Evolutionary conservation across 92 coral and sea anemone species (phyloP).

Genomic region (Metridium senile): DNA sequence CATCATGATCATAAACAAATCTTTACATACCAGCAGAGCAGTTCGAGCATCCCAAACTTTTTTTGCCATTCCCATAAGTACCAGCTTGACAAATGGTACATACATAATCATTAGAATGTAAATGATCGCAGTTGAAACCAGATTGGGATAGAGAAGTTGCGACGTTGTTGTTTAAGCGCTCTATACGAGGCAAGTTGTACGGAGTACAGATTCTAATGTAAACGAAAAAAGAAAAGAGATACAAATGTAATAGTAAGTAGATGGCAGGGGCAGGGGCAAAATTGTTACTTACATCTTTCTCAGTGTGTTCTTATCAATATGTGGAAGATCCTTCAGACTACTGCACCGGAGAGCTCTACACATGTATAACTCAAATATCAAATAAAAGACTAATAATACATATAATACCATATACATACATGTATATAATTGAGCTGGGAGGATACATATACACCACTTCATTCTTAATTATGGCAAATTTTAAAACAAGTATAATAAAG

Average conservation of each 20-base stretch:
- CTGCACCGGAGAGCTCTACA: neutral
- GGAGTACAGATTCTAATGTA: neutral
- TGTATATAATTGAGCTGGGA: too few relatives aligned
- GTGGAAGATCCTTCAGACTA: neutral
- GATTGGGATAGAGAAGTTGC: neutral
- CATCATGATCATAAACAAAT: too few relatives aligned
- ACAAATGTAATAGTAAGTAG: too few relatives aligned
- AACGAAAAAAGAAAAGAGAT: neutral
- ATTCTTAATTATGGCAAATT: too few relatives aligned
- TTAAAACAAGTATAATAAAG: too few relatives aligned
- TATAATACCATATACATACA: too few relatives aligned
- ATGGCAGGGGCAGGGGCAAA: too few relatives aligned
- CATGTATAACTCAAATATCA: neutral
- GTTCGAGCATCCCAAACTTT: neutral
- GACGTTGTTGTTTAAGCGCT: neutral
- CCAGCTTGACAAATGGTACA: neutral
- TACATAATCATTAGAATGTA: neutral
- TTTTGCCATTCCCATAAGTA: neutral
- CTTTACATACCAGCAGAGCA: neutral
- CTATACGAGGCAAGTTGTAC: neutral
- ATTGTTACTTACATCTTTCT: conserved; percentile 2
- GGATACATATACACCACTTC: too few relatives aligned
- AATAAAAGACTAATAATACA: too few relatives aligned
- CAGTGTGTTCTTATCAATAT: neutral
- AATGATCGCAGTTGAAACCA: neutral